phyloP scores from a whole-genome alignment of 92 coral and sea anemone species.

The Siderastrea siderea region DNA sequence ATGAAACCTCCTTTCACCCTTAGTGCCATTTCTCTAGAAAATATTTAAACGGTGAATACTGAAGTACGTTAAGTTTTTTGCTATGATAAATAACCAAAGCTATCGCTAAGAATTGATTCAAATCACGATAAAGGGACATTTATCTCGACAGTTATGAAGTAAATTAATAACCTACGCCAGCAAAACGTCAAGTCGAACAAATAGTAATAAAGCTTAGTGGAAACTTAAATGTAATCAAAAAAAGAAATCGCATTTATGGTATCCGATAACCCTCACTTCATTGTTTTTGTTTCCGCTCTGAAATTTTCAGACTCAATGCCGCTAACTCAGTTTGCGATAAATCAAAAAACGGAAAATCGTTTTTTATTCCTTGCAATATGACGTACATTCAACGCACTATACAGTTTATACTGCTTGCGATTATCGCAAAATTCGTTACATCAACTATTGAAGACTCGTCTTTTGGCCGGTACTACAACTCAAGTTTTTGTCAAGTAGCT shows the following conservation, averaged over 20 bases:
- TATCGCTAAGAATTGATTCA: background rate
- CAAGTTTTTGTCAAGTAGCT: background rate
- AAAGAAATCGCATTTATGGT: background rate
- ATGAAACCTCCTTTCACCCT: background rate
- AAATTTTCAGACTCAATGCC: background rate
- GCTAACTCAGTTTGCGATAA: background rate
- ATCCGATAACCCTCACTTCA: constrained; percentile 20
- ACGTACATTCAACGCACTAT: background rate
- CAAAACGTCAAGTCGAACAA: constrained; percentile 23
- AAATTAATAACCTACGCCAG: background rate
- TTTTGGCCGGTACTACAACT: background rate
- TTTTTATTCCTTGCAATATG: constrained; percentile 3
- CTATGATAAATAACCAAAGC: background rate
- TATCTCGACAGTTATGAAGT: constrained; percentile 14
- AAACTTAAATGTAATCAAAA: constrained; percentile 6
- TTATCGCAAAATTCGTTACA: background rate
- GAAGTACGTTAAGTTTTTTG: background rate
- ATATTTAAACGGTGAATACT: background rate
- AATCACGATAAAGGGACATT: background rate
- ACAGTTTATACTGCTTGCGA: background rate
- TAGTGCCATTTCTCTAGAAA: background rate
- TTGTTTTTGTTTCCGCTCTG: constrained; percentile 1
- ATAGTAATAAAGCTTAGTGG: constrained; percentile 7
- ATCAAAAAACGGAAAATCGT: background rate
- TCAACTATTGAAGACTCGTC: background rate